phyloP scores from a whole-genome alignment of 2,797 vertebrate species.

The Onychomys torridus region DNA sequence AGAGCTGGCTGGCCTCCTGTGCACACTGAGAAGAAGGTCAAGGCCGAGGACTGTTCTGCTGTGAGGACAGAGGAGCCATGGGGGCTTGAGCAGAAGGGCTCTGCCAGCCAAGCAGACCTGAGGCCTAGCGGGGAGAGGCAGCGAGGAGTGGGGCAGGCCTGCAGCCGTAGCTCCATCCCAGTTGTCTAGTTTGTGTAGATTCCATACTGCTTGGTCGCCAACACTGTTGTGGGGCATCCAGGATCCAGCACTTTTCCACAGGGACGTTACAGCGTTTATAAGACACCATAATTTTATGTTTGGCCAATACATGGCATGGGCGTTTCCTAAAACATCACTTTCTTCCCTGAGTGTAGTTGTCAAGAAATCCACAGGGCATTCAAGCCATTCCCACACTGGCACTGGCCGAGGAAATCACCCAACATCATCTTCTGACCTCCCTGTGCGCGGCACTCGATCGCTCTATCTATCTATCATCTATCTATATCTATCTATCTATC shows the following conservation, averaged over 20 bases:
- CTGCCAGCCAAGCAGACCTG: neutral
- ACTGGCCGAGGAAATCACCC: neutral
- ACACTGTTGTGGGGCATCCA: neutral
- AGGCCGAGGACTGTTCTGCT: neutral
- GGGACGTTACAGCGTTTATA: neutral
- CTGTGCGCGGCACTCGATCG: too few species aligned
- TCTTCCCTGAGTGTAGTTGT: neutral
- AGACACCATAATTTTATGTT: neutral
- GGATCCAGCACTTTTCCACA: neutral
- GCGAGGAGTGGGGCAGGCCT: neutral
- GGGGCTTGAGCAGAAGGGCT: neutral
- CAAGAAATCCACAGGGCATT: neutral
- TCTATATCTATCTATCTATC: too few species aligned
- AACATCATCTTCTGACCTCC: neutral
- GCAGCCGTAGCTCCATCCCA: neutral
- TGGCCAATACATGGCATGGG: neutral
- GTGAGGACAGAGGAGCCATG: neutral
- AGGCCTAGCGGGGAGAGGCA: neutral
- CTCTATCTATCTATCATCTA: too few species aligned
- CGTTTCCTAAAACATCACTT: neutral
- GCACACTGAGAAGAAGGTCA: neutral
- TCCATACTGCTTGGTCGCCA: neutral
- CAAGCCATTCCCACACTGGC: neutral
- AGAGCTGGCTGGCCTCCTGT: neutral
- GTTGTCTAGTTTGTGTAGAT: neutral